These are phyloP conservation scores for Istiophorus platypterus DNA, from an alignment of 2,113 vertebrate genomes.

Conservation along the genomic window DNA sequence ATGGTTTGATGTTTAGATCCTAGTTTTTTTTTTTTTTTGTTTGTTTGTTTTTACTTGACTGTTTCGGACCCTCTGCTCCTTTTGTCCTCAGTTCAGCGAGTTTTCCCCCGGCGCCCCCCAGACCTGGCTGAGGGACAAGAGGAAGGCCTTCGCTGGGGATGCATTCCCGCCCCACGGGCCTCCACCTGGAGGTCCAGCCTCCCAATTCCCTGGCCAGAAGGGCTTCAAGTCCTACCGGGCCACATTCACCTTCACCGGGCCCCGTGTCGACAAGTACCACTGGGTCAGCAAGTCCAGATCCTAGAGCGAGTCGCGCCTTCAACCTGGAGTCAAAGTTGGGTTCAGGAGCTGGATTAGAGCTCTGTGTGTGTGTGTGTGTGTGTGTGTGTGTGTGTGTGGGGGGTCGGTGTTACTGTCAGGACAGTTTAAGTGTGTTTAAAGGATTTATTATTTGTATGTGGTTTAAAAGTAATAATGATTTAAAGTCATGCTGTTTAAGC, in stretches of 20 bases:
- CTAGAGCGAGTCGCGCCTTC: constrained; percentile 9
- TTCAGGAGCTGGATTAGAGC: neutral
- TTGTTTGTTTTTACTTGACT: too few species aligned
- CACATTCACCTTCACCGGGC: constrained; percentile 78
- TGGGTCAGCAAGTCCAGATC: constrained; percentile 91
- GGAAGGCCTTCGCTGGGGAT: constrained; percentile 80
- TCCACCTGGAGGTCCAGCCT: neutral
- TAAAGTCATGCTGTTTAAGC: constrained; percentile 63
- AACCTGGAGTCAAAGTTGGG: neutral
- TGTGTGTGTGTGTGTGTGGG: too few species aligned
- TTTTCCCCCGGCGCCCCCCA: constrained; percentile 82
- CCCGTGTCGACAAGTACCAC: constrained; percentile 91
- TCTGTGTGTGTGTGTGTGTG: too few species aligned
- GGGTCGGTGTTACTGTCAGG: too few species aligned
- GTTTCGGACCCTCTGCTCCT: neutral
- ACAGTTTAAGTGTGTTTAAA: constrained; percentile 30
- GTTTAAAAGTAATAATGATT: constrained; percentile 53
- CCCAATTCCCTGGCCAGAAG: constrained; percentile 76
- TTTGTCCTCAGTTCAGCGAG: constrained; percentile 80
- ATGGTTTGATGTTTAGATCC: too few species aligned
- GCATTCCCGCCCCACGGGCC: constrained; percentile 65
- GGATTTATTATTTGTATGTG: constrained; percentile 48
- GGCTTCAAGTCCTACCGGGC: constrained; percentile 78
- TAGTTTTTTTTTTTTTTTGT: too few species aligned
- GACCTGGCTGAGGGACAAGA: constrained; percentile 85